These are phyloP conservation scores for Epistrophella euchroma DNA, from an alignment of 2,888 invertebrate genomes.

Conservation along the genomic window DNA sequence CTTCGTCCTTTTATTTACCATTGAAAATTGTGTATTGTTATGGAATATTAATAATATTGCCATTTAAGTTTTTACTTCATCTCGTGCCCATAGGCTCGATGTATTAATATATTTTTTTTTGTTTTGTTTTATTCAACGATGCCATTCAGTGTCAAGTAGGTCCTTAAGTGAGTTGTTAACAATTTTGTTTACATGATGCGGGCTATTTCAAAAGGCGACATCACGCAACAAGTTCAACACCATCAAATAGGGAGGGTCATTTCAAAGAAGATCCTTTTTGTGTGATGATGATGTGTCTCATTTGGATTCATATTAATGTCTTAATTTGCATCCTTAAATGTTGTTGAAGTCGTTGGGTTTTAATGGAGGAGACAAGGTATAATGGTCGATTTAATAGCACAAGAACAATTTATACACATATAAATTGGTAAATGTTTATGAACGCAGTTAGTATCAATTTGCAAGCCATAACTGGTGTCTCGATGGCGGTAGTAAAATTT, in stretches of 20 bases:
- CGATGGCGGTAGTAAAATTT: conserved; percentile 28
- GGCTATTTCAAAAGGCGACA: not conserved
- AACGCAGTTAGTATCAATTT: conserved; percentile 67
- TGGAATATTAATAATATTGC: conserved; percentile 62
- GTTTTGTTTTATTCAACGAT: conserved; percentile 54
- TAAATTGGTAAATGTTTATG: conserved; percentile 54
- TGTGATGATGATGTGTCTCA: conserved; percentile 21
- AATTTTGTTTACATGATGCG: conserved; percentile 65
- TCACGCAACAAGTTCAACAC: conserved; percentile 55
- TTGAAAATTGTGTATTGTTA: conserved; percentile 48
- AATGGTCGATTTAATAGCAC: conserved; percentile 20
- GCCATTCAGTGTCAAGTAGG: conserved; percentile 65
- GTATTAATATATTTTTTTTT: not conserved
- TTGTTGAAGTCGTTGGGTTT: conserved; percentile 31
- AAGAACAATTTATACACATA: conserved; percentile 31
- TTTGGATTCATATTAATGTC: conserved; percentile 67
- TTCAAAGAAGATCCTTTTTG: not conserved
- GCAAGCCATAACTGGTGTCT: conserved; percentile 41
- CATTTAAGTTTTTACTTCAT: conserved; percentile 71
- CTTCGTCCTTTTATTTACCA: conserved; percentile 34
- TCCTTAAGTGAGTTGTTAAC: conserved; percentile 74
- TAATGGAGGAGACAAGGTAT: conserved; percentile 35
- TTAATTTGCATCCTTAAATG: conserved; percentile 71
- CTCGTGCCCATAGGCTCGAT: conserved; percentile 35
- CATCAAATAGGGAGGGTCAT: conserved; percentile 5